Evolutionary conservation across 2,888 invertebrate genomes (phyloP), one percentile per base, ranked within the genome.

Genomic region (Copidosoma aretas): DNA sequence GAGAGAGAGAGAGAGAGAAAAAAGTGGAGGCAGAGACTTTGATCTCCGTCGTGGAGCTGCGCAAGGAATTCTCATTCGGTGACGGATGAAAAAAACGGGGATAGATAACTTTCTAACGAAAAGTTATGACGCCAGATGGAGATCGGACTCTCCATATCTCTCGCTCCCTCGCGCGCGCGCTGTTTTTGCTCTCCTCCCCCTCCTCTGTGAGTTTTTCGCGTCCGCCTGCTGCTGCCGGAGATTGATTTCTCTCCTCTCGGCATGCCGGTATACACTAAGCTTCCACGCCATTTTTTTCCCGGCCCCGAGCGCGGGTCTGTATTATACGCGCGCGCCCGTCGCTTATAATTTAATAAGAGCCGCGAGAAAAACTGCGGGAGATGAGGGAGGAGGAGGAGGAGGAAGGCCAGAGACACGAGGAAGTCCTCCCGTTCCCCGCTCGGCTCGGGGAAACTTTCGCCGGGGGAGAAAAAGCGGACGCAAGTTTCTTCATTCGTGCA

Each of bases 401-500:
- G 1, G 22, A 46, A 12, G 43, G 43, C n/a, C 32, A 32, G 32
- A 32, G 32, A 32, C 32, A 32, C 46, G 25, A 17, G 46, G 12
- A 49, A 41, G 32, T 8, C 8, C 32, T 32, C 32, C 8, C 32
- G 3, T 8, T 32, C 32, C 32, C 8, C 32, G 3, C 32, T 32
- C 8, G 3, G 32, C 32, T 32, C 32, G 3, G 8, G 32, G 32
- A 32, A 32, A 32, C 32, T 32, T 32, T 32, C 8, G 15, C 15
- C 54, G 25, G 19, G 25, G 19, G n/a, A 54, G 49, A 70, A 70
- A 68, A 63, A 60, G 70, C 59, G 66, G 60, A 60, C 67, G 52
- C 62, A 65, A 71, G 68, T 71, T 71, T 71, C 65, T 71, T 71
- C 68, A 62, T 71, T 68, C 71, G 65, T 62, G 71, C 64, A 71